Base-by-base conservation (phyloP, 1,140 invertebrate genomes). In the Ceratoteleas bidentatus region DNA sequence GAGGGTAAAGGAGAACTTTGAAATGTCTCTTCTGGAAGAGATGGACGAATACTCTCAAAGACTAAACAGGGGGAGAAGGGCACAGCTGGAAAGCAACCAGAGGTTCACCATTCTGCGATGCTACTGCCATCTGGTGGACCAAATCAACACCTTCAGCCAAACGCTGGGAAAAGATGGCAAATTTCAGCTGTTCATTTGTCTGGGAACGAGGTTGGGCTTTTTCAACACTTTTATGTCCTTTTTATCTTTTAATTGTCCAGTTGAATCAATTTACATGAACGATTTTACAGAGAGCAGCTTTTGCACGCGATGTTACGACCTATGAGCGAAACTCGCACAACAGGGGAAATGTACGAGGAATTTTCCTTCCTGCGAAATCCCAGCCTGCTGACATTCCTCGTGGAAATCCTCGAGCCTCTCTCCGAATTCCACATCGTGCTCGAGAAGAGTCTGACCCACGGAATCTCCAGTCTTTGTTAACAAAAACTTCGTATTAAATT, bases 131-230 rank as follows among this genome's bases (percentile, higher is more conserved):
- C 92, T 96, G 0, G 94, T 96, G 85, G 94, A 96, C 87, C 95
- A 98, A 91, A 97, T 99, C 52, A 95, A 96, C 88, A 94, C 94
- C 36, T 95, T 95, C 0, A 96, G 96, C 58, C 95, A 96, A 69
- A 94, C 96, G 10, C 92, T 99, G 9, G 99, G 99, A 50, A 99
- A 99, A 90, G 98, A 99, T 93, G 98, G 98, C 33, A 98, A 99
- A 92, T 99, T 99, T 89, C 98, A 99, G 88, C 93, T 99, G 6
- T 98, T 99, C 87, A 95, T 99, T 64, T 99, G 98, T 89, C 93
- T 99, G 7, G 88, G 88, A 64, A 84, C 89, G 32, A 91, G 92
- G 92, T 92, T 24, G 24, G 24, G 4, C 24, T 24, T 24, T 24
- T 24, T 24, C 1, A 24, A 24, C 24, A 24, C 24, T 24, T 24